Evolutionary conservation across 2,797 vertebrate genomes (phyloP).

Genomic region (Bradypodion ventrale): DNA sequence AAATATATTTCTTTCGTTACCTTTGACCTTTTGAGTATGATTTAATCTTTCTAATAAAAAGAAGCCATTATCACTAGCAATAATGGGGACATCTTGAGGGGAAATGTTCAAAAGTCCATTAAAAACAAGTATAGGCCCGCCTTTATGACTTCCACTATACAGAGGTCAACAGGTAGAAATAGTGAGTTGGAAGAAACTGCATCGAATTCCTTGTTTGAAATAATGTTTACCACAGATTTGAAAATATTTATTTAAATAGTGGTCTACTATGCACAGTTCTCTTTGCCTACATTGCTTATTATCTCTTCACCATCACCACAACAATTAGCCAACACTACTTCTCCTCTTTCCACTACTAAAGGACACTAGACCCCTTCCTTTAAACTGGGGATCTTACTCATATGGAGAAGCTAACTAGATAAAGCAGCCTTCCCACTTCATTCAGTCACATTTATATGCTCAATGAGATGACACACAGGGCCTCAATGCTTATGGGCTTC

Average conservation of each 20-base stretch:
- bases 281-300: neutral
- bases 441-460: too few species aligned
- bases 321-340: neutral
- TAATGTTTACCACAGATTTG: neutral
- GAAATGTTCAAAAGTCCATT: conserved; percentile 6
- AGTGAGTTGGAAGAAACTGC: neutral
- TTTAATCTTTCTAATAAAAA: neutral
- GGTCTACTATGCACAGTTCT: neutral
- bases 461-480: too few species aligned
- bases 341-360: neutral
- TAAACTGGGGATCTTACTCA: too few species aligned
- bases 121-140: neutral
- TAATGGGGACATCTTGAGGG: neutral
- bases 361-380: too few species aligned
- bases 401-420: too few species aligned
- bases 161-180: neutral
- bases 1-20: neutral
- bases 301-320: neutral
- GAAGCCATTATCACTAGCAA: too few species aligned
- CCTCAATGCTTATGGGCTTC: too few species aligned
- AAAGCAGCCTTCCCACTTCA: too few species aligned
- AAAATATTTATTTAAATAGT: neutral
- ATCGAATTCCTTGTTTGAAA: neutral
- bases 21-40: neutral
- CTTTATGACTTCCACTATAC: neutral